These are phyloP conservation scores for Trichogramma evanescens DNA, from an alignment of 2,888 invertebrate genomes.

Conservation along the genomic window DNA sequence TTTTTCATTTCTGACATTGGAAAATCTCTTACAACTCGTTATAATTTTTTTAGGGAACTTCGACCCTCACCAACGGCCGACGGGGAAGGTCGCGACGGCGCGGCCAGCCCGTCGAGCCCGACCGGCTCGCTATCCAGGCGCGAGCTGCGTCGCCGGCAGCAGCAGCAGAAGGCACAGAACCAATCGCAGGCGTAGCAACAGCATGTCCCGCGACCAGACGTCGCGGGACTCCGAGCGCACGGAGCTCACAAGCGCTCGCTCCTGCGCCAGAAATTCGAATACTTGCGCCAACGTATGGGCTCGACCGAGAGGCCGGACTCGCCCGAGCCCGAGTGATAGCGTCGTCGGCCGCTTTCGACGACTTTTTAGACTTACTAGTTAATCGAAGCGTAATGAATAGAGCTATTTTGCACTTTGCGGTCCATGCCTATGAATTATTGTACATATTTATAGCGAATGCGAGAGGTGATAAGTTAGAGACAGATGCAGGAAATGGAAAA, in stretches of 20 bases:
- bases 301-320: constrained; percentile 35
- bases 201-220: constrained; percentile 42
- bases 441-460: too few relatives aligned
- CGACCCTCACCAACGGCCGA: constrained; percentile 58
- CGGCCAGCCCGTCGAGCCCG: constrained; percentile 23
- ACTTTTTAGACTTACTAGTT: too few relatives aligned
- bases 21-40: constrained; percentile 1
- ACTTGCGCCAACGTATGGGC: constrained; percentile 35
- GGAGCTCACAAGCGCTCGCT: constrained; percentile 40
- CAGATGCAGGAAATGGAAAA: too few relatives aligned
- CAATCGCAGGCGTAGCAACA: constrained; percentile 53
- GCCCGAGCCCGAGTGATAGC: constrained; percentile 16
- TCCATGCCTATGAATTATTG: too few relatives aligned
- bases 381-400: too few relatives aligned
- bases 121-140: constrained; percentile 33
- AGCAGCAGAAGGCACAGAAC: constrained; percentile 30
- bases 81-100: constrained; percentile 19
- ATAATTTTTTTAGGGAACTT: constrained; percentile 52
- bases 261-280: constrained; percentile 37
- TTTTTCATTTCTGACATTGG: constrained; percentile 8
- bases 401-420: too few relatives aligned
- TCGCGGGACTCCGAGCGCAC: constrained; percentile 40
- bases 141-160: constrained; percentile 63
- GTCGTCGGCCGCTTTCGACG: too few relatives aligned
- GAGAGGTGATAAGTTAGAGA: too few relatives aligned